Conservation (phyloP, 92 coral and sea anemone species). For the Siderastrea siderea region DNA sequence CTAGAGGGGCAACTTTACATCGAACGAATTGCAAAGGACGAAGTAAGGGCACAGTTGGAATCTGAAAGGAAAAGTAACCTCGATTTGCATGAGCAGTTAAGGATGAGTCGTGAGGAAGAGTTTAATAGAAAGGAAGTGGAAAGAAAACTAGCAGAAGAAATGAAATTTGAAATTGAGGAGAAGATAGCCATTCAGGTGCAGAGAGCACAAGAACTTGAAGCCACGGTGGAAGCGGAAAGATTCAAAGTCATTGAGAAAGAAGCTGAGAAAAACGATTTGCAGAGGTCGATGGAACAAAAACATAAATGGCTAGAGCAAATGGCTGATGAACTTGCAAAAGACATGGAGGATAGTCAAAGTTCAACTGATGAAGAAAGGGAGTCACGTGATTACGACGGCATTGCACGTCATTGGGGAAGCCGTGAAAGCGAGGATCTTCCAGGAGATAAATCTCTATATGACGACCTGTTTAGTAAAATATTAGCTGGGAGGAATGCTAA, state of each 20-base stretch:
- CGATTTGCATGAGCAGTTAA: constrained; percentile 31
- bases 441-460: constrained; percentile 4
- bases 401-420: neutral
- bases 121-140: constrained; percentile 34
- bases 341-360: constrained; percentile 49
- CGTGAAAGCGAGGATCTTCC: neutral
- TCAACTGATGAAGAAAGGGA: constrained; percentile 50
- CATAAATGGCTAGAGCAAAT: constrained; percentile 25
- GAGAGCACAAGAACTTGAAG: constrained; percentile 53
- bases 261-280: constrained; percentile 17
- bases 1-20: constrained; percentile 35
- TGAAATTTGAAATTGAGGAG: constrained; percentile 44
- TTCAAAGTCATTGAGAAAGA: constrained; percentile 57
- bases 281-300: constrained; percentile 25
- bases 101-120: constrained; percentile 37
- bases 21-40: constrained; percentile 35
- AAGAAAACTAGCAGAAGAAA: constrained; percentile 45
- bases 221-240: constrained; percentile 48
- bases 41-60: constrained; percentile 24
- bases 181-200: constrained; percentile 26
- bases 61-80: constrained; percentile 21
- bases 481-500: constrained; percentile 26
- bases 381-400: neutral
- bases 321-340: constrained; percentile 45
- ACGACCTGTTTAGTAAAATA: constrained; percentile 32